Conservation (phyloP, 2,113 vertebrate genomes). For the Gavialis gangeticus region DNA sequence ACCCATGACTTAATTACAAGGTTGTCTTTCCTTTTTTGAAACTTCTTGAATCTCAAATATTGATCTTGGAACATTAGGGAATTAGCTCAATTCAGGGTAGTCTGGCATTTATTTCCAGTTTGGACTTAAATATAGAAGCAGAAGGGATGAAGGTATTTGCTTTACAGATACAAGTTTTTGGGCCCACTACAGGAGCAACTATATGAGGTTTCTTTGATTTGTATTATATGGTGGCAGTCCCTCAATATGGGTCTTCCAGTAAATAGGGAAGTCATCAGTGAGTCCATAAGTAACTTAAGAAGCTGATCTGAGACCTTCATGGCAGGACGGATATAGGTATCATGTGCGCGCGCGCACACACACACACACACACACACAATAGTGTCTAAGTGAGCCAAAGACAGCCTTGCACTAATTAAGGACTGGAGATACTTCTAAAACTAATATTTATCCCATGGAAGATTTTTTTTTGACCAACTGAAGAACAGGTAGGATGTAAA, state of each 20-base stretch:
- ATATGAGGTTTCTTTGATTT: neutral
- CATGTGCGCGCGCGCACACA: no score
- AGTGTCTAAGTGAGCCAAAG: neutral
- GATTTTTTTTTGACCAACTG: conserved; percentile 39
- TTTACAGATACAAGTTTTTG: neutral
- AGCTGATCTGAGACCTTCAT: no score
- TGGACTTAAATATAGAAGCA: neutral
- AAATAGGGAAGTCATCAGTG: no score
- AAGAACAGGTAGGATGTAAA: conserved; percentile 37
- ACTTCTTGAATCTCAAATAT: neutral
- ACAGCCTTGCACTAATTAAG: neutral
- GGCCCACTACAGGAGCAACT: neutral
- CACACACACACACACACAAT: neutral
- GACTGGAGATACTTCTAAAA: neutral
- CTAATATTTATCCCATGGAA: neutral
- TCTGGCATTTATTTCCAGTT: neutral
- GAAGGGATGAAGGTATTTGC: neutral
- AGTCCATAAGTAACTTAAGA: no score
- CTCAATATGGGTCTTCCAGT: no score
- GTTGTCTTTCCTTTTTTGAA: neutral
- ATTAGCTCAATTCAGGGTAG: neutral
- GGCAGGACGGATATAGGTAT: no score
- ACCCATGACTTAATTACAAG: accelerated
- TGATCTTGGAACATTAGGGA: accelerated
- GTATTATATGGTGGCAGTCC: neutral